Base-by-base conservation (phyloP, 2,113 vertebrate species). In the Anolis sagrei region DNA sequence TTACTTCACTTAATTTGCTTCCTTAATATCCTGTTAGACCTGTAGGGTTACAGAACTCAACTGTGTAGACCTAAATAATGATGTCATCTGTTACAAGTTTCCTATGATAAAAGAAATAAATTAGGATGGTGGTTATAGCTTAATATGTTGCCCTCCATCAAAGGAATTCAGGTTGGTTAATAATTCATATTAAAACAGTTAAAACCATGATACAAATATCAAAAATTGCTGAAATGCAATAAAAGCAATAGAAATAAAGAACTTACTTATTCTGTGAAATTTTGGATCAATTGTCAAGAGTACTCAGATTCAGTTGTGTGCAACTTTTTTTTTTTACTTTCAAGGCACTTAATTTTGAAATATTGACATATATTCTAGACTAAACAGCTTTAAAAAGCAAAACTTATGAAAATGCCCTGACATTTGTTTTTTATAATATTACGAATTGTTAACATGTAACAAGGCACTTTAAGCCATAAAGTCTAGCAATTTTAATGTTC, bases 401-500 rank as follows among this genome's bases (percentile, higher is more conserved):
- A 54, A 32, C 18, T 19, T 77, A 1, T 34, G 49, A n/a, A 74
- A 92, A 90, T 81, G 80, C 79, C 81, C 21, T 86, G 78, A 87
- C 27, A 85, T 88, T 84, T 87, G 32, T 7, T 64, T 92, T n/a
- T 92, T 86, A 19, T 81, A 89, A 36, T 81, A 72, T 86, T 79
- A 34, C 74, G 27, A 79, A 34, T 1, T 7, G 2, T 83, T 58
- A 64, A 69, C 87, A 87, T 78, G 7, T 84, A 83, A 88, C 89
- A 83, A 72, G 49, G 78, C 81, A 58, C 5, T 73, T 69, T 9
- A 29, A 36, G 76, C 75, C 49, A 82, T 85, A 88, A 90, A 93
- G 8, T 58, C 68, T 18, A 29, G 7, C 0, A 8, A 62, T 44
- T 83, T 68, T 69, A 70, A 82, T 85, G 58, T 88, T 79, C 76